Base-by-base conservation (phyloP, 2,797 vertebrate genomes). In the Malacoraja senta region DNA sequence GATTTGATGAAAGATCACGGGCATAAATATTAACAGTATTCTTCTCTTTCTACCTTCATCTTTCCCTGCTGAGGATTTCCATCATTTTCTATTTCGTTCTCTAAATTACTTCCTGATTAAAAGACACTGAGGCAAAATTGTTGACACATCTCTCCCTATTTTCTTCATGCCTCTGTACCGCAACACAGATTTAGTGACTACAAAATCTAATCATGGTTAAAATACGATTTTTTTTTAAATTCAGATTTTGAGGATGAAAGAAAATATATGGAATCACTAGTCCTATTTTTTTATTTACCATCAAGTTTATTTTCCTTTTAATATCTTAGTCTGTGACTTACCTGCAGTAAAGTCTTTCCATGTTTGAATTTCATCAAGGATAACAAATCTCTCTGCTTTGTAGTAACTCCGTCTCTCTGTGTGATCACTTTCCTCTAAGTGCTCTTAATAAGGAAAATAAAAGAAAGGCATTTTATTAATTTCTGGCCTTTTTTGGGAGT, bases 351-450 rank as follows among this genome's bases (percentile, higher is more conserved):
- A 94, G 68, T 97, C 96, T 93, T 96, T 97, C 97, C 97, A 98
- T 1, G 96, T 94, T 0, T 96, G 96, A 92, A 98, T 94, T 77
- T 97, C 94, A 26, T 96, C 97, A 94, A 98, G 94, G 1, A 95
- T 93, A 94, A 97, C 94, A 26, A 94, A 97, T 93, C 95, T 95
- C 38, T 94, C 93, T 29, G 96, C 96, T 95, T 95, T 97, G 95
- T 97, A 98, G 93, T 96, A 94, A 1, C 95, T 94, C 93, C 97
- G 96, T 93, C 97, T 96, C 93, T 97, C 96, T 88, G 96, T 95
- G 93, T 95, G 93, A 7, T 95, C 96, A 93, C 97, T 95, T 88
- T 97, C 96, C 94, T 97, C 96, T 94, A 98, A 94, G 81, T 95
- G 93, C 0, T 95, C 98, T 98, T 94, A 21, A 8, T 63, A 79